These are phyloP conservation scores for Lypha dubia DNA, from an alignment of 2,888 invertebrate genomes.

Conservation along the genomic window DNA sequence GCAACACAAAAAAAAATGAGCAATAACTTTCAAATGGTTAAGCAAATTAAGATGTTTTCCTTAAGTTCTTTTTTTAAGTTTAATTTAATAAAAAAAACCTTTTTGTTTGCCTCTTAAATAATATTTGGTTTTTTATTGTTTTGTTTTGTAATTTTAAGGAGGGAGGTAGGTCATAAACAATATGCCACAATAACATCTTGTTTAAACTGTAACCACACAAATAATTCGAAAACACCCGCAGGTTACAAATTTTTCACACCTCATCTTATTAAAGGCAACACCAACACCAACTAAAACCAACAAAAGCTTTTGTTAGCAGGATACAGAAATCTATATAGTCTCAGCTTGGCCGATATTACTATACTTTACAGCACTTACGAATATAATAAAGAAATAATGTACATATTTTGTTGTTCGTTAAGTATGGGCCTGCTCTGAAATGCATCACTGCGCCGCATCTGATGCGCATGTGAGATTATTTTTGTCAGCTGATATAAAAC, in stretches of 20 bases:
- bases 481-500: too few species aligned
- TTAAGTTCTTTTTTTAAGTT: constrained; percentile 1
- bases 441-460: too few species aligned
- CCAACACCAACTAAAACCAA: constrained; percentile 11
- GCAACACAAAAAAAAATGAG: neutral
- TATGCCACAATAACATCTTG: constrained; percentile 42
- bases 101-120: constrained; percentile 3
- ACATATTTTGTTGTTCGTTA: too few species aligned
- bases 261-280: constrained; percentile 53
- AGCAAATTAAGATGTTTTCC: neutral
- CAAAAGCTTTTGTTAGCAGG: constrained; percentile 31
- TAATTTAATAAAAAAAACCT: constrained; percentile 61
- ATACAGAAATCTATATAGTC: neutral
- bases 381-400: too few species aligned
- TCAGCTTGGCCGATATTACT: neutral
- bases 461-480: too few species aligned
- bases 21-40: constrained; percentile 18
- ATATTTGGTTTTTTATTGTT: constrained; percentile 34
- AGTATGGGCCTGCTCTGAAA: too few species aligned
- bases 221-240: constrained; percentile 54
- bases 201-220: constrained; percentile 50
- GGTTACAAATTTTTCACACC: constrained; percentile 68
- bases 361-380: neutral
- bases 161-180: constrained; percentile 30
- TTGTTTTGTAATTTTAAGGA: too few species aligned